Conservation (phyloP, 2,797 vertebrate genomes). For the Orientallactaga sibirica region DNA sequence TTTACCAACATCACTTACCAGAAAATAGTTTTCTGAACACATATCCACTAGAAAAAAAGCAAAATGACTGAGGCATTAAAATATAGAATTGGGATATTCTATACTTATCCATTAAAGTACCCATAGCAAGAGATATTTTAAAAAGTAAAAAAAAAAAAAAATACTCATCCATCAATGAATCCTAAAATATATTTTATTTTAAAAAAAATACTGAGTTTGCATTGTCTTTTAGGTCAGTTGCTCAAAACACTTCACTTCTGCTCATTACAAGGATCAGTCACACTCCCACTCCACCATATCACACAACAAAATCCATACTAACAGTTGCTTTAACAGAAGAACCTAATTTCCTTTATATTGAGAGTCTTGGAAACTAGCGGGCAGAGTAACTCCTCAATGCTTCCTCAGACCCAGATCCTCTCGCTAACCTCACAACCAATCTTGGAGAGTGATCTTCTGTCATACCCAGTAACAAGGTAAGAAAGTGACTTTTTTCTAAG, state of each 20-base stretch:
- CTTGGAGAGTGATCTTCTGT: background rate
- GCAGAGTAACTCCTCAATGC: background rate
- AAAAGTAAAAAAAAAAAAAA: background rate
- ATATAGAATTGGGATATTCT: background rate
- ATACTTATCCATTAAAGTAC: background rate
- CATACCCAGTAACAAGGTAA: background rate
- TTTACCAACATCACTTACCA: no score
- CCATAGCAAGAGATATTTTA: background rate
- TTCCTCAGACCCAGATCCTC: background rate
- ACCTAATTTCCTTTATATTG: background rate
- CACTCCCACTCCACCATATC: background rate
- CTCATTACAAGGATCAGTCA: background rate
- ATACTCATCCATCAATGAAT: background rate
- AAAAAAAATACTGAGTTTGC: background rate
- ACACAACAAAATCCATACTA: constrained; percentile 3
- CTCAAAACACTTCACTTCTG: constrained; percentile 16
- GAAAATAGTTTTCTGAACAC: no score
- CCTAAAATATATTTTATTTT: background rate
- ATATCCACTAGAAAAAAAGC: no score
- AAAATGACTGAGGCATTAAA: no score
- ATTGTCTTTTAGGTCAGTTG: background rate
- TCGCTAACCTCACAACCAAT: background rate
- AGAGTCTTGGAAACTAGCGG: background rate
- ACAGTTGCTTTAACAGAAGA: background rate
- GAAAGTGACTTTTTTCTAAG: background rate